Evolutionary conservation across 2,113 vertebrate genomes (phyloP).

Genomic region (Mormyrus iriodes): DNA sequence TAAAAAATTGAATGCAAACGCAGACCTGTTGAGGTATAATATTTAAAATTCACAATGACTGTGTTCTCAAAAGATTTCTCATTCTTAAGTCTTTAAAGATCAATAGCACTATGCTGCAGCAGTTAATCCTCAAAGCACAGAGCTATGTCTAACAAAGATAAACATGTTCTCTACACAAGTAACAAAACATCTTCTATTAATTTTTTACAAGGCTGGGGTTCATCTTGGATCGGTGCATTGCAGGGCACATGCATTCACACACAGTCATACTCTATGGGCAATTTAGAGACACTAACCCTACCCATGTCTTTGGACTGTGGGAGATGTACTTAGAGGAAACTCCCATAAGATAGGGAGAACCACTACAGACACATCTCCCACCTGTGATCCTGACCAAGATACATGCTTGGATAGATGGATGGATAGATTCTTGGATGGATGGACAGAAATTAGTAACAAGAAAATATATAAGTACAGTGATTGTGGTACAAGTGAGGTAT

Average conservation of each 20-base stretch:
- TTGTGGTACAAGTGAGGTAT: not conserved
- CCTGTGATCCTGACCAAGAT: not conserved
- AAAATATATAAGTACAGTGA: not conserved
- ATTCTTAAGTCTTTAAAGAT: not conserved
- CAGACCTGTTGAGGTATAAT: not conserved
- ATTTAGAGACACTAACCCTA: not conserved
- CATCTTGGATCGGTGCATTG: not conserved
- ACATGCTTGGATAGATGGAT: not conserved
- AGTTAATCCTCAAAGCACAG: conserved; percentile 9
- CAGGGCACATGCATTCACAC: not conserved
- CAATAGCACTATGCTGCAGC: not conserved
- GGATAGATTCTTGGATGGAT: not conserved
- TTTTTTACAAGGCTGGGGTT: not conserved
- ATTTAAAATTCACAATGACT: not conserved
- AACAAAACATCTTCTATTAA: not conserved
- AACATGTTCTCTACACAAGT: not conserved
- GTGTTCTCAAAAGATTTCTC: not conserved
- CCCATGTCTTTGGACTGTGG: not conserved
- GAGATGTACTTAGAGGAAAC: not conserved
- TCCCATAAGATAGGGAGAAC: not conserved
- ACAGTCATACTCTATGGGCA: not conserved
- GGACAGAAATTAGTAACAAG: not conserved
- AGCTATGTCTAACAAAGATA: not conserved
- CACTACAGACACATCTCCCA: not conserved
- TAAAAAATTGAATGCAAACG: not conserved